Evolutionary conservation across 2,113 vertebrate species (phyloP).

Genomic region (Sylvietta virens): DNA sequence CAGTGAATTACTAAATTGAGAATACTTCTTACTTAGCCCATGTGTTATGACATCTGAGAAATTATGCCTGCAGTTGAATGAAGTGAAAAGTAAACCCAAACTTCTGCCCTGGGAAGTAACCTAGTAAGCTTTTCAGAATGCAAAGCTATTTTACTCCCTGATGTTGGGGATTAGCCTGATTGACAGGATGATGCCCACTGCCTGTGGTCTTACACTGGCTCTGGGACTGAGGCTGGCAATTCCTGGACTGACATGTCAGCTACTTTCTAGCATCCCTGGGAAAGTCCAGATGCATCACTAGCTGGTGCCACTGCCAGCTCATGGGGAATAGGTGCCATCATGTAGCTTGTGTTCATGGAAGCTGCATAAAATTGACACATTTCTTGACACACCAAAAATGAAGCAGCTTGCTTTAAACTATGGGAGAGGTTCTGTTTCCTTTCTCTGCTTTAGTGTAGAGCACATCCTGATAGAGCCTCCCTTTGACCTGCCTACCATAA

Average conservation of each 20-base stretch:
- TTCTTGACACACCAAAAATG: background rate
- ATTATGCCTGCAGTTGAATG: background rate
- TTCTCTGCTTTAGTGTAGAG: background rate
- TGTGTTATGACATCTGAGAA: slow-evolving; percentile 15
- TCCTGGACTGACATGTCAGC: background rate
- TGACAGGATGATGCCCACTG: background rate
- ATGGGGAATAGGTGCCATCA: background rate
- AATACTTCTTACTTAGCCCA: slow-evolving; percentile 40
- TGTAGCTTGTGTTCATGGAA: background rate
- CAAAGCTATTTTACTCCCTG: background rate
- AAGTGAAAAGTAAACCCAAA: background rate
- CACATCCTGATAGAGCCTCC: background rate
- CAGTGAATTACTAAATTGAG: slow-evolving; percentile 28
- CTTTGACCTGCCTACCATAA: background rate
- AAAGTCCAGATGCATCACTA: background rate
- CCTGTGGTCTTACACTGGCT: background rate
- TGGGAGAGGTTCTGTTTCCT: background rate
- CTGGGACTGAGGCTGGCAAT: background rate
- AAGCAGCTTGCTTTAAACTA: background rate
- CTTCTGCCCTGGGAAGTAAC: background rate
- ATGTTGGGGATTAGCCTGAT: background rate
- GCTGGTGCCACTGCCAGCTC: rapidly evolving
- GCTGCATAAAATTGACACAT: background rate
- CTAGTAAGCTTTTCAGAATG: background rate
- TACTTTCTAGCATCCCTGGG: background rate